Percentiles rank a stretch among this genome's conserved stretches.
phyloP scores from a whole-genome alignment of 2,113 vertebrate genomes.

The Daubentonia madagascariensis region DNA sequence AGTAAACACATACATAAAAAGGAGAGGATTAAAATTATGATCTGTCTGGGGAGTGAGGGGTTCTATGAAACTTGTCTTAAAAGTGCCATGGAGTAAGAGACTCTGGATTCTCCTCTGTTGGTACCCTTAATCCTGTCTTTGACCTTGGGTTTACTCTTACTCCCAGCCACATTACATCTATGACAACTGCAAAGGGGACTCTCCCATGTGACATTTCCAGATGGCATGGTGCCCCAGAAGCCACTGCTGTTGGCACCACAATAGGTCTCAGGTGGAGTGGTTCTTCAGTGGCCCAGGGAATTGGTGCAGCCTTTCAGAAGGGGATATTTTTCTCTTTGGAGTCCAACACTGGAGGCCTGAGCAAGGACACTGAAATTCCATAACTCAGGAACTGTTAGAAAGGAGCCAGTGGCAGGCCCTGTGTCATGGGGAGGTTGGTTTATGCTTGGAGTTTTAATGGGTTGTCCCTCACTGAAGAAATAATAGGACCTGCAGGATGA shows the following conservation, averaged over 20 bases:
- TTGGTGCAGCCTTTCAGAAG: not conserved
- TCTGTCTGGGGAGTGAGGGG: not conserved
- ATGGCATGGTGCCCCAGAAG: not conserved
- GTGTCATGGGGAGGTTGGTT: not conserved
- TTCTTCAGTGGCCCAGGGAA: not conserved
- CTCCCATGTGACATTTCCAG: not conserved
- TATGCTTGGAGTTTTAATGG: not conserved
- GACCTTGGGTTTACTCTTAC: not conserved
- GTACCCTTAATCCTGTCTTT: not conserved
- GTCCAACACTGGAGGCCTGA: not conserved
- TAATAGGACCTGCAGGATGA: not conserved
- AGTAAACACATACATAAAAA: not conserved
- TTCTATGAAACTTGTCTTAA: conserved; percentile 23
- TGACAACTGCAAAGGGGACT: not conserved
- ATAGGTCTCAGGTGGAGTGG: not conserved
- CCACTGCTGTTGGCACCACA: not conserved
- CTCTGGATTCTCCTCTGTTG: not conserved
- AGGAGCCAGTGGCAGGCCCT: not conserved
- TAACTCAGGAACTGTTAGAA: not conserved
- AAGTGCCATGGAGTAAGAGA: not conserved
- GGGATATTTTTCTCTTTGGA: not conserved
- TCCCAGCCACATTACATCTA: not conserved
- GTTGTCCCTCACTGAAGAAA: not conserved
- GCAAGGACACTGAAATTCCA: not conserved
- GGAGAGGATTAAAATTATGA: conserved; percentile 27